A percentile compares a stretch with the other conserved stretches of the same genome.
These are phyloP conservation scores for Ceratina calcarata DNA, from an alignment of 1,140 invertebrate species.

Conservation along the genomic window DNA sequence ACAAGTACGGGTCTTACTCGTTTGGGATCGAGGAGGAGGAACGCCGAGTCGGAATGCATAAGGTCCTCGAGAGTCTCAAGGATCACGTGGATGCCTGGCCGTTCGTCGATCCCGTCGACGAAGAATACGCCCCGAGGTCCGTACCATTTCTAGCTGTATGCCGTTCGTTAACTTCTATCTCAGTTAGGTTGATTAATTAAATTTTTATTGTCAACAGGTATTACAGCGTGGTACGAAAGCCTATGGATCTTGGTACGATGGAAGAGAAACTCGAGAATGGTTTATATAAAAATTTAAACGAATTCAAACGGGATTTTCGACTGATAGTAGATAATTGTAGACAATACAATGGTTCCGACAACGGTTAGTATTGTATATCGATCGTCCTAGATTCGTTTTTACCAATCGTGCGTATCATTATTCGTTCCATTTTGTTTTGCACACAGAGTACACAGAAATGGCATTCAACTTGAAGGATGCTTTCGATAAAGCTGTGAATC, in stretches of 20 bases:
- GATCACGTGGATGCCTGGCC: slow-evolving; percentile 95
- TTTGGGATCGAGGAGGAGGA: slow-evolving; percentile 85
- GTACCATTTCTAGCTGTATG: no score
- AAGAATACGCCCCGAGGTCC: slow-evolving; percentile 93
- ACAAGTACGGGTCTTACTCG: slow-evolving; percentile 69
- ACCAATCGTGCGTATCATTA: not conserved
- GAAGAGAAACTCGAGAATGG: slow-evolving; percentile 91
- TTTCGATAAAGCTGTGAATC: slow-evolving; percentile 88
- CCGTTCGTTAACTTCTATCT: no score
- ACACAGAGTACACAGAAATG: slow-evolving; percentile 93
- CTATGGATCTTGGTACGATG: slow-evolving; percentile 94
- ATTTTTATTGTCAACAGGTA: slow-evolving; percentile 68
- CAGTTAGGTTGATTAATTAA: not conserved
- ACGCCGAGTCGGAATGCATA: slow-evolving; percentile 92
- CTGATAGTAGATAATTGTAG: slow-evolving; percentile 95
- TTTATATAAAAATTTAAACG: slow-evolving; percentile 88
- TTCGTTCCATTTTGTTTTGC: slow-evolving; percentile 38
- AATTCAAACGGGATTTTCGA: slow-evolving; percentile 93
- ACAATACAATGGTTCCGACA: slow-evolving; percentile 94
- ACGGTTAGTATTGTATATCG: slow-evolving; percentile 83
- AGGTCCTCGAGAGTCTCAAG: slow-evolving; percentile 91
- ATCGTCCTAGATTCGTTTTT: no score
- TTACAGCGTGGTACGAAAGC: slow-evolving; percentile 81
- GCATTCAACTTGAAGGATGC: slow-evolving; percentile 89
- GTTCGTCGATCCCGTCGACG: slow-evolving; percentile 93